These are phyloP conservation scores for Enteromius anoplus DNA, from an alignment of 2,797 vertebrate species.

Conservation along the genomic window DNA sequence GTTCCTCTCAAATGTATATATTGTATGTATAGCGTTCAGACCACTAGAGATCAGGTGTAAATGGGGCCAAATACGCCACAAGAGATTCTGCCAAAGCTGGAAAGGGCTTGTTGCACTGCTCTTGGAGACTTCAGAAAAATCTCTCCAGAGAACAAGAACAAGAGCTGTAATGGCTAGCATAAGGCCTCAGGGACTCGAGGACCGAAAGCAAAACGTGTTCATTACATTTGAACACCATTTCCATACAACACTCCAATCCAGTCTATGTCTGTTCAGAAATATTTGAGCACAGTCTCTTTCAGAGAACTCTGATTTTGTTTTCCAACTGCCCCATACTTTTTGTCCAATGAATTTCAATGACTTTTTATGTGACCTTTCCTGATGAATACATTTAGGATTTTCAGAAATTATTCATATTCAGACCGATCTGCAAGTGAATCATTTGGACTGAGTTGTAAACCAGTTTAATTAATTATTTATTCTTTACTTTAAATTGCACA, in stretches of 20 bases:
- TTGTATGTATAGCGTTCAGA: background rate
- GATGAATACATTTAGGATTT: background rate
- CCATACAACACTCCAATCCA: background rate
- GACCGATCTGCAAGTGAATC: background rate
- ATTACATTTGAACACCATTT: constrained; percentile 1
- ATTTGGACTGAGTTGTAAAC: background rate
- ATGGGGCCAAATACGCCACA: background rate
- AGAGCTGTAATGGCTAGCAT: background rate
- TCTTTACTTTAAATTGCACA: background rate
- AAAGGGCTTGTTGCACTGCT: background rate
- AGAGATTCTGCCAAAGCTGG: background rate
- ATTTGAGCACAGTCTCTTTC: background rate
- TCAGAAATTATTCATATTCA: background rate
- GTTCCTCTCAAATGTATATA: background rate
- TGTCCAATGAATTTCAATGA: background rate
- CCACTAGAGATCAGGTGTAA: background rate
- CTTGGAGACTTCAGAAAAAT: background rate
- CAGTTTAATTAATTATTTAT: background rate
- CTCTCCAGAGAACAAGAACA: background rate
- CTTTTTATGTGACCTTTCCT: background rate
- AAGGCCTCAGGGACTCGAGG: background rate
- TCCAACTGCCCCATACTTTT: background rate
- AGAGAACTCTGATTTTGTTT: background rate
- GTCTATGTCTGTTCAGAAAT: background rate
- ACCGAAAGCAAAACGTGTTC: constrained; percentile 6